Conservation (phyloP, 2,888 invertebrate genomes). For the Apocheima hispidaria region DNA sequence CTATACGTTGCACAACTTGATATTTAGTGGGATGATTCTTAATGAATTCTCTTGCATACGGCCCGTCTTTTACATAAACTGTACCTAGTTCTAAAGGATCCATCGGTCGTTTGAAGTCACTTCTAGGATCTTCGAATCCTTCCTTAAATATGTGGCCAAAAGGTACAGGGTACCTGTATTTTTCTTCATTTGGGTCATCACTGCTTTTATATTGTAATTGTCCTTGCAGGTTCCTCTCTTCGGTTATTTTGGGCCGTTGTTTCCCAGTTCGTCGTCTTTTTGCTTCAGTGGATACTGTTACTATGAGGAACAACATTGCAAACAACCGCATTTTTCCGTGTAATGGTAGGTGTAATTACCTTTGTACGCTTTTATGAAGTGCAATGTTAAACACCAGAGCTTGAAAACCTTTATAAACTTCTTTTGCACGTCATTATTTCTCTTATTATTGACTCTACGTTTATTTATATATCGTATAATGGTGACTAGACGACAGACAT, state of each 20-base stretch:
- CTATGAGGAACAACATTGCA: constrained; percentile 44
- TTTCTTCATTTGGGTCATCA: background rate
- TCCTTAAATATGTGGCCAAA: constrained; percentile 61
- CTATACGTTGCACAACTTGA: background rate
- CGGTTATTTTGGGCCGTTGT: background rate
- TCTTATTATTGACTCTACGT: background rate
- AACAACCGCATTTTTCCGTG: constrained; percentile 52
- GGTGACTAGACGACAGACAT: too few relatives aligned
- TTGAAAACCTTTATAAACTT: constrained; percentile 25
- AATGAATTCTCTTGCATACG: constrained; percentile 10
- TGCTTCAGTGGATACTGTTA: constrained; percentile 40
- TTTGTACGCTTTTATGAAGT: constrained; percentile 36
- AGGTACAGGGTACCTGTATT: constrained; percentile 48
- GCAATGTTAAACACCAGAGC: constrained; percentile 22
- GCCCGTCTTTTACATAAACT: constrained; percentile 9
- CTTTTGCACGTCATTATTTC: too few relatives aligned
- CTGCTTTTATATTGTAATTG: background rate
- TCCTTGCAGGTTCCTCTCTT: background rate
- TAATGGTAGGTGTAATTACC: constrained; percentile 14
- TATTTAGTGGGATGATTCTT: constrained; percentile 3
- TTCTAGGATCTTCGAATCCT: constrained; percentile 51
- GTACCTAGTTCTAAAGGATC: constrained; percentile 49
- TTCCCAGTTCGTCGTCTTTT: constrained; percentile 23
- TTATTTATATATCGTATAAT: too few relatives aligned
- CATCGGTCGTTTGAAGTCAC: constrained; percentile 46